A percentile compares a stretch with the other conserved stretches of the same genome.
These are phyloP conservation scores for Cotesia congregata DNA, from an alignment of 2,888 invertebrate species.

Conservation along the genomic window DNA sequence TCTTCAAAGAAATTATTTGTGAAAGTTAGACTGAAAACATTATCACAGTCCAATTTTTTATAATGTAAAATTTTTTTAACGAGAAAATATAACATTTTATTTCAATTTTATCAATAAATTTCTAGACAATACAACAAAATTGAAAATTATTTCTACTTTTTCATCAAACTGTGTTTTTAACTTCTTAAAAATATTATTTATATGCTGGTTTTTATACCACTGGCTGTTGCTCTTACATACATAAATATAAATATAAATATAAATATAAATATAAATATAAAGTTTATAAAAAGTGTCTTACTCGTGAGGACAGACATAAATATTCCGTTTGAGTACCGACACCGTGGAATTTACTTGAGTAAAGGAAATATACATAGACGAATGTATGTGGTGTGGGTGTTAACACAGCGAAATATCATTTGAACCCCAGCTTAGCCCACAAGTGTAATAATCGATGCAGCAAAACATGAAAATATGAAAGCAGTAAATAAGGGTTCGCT, in stretches of 20 bases:
- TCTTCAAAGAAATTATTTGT: no score
- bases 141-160: no score
- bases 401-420: neutral
- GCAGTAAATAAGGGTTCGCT: neutral
- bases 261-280: neutral
- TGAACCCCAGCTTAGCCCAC: constrained; percentile 19
- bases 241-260: neutral
- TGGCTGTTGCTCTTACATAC: neutral
- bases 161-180: no score
- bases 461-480: constrained; percentile 1
- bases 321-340: constrained; percentile 44
- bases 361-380: constrained; percentile 34
- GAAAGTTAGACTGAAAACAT: no score
- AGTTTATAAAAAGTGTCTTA: neutral
- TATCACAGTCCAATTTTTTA: no score
- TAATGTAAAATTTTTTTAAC: no score
- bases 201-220: no score
- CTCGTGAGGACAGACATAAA: constrained; percentile 40
- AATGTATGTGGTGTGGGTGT: constrained; percentile 12
- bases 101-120: no score
- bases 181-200: no score
- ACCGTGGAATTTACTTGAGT: constrained; percentile 38
- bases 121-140: no score
- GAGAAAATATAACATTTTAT: no score
- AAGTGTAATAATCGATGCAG: constrained; percentile 34